Percentiles rank a stretch among this genome's conserved stretches.
phyloP scores from a whole-genome alignment of 2,888 invertebrate genomes.

The Imbricaverruca yamaguchii region DNA sequence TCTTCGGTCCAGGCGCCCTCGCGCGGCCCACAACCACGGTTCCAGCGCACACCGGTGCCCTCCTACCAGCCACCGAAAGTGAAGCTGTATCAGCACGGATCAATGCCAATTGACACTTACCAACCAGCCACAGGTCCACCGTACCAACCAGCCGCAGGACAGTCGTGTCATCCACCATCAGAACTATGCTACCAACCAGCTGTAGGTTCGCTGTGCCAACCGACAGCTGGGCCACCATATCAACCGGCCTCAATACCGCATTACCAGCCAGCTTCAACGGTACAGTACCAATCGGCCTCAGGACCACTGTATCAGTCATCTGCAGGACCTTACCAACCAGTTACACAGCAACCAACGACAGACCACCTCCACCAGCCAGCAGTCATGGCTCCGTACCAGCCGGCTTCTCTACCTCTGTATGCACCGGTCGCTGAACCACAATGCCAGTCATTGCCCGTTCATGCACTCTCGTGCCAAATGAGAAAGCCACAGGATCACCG shows the following conservation, averaged over 20 bases:
- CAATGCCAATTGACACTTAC: not conserved
- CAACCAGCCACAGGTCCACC: not conserved
- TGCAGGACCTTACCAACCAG: not conserved
- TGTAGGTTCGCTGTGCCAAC: not conserved
- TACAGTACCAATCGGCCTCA: not conserved
- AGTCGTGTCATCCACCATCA: no score
- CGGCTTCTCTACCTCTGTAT: not conserved
- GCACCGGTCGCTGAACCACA: not conserved
- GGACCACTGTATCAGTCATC: not conserved
- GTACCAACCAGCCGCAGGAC: not conserved
- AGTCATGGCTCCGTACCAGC: not conserved
- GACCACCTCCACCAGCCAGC: no score
- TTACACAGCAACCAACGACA: no score
- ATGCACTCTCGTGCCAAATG: not conserved
- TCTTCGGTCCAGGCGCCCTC: not conserved
- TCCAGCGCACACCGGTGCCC: not conserved
- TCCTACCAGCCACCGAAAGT: not conserved
- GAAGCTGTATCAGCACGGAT: not conserved
- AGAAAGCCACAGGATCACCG: no score
- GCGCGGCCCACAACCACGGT: not conserved
- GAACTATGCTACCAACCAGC: no score
- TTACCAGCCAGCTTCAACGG: not conserved
- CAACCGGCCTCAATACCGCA: not conserved
- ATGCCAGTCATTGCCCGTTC: not conserved
- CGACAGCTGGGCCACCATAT: not conserved